Evolutionary conservation across 2,888 invertebrate genomes (phyloP), one percentile per base, ranked within the genome.

Genomic region (Bombylius discolor): DNA sequence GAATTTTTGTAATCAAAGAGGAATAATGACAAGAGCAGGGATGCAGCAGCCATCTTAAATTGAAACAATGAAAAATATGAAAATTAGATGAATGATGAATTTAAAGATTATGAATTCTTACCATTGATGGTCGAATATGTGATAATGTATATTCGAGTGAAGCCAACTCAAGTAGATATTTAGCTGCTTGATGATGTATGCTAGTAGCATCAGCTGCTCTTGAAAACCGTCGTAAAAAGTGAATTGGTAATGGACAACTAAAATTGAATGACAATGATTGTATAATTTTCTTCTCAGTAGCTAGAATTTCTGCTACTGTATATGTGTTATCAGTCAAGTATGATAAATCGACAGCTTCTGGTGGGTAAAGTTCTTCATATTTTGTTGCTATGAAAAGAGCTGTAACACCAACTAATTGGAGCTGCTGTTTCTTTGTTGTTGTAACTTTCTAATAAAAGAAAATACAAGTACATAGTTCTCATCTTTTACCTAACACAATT

Each of bases 311-410:
- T 4, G 76, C 68, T 65, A 84, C 86, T 5, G 81, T 81, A 71
- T 90, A 97, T 68, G 89, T n/a, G n/a, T n/a, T 83, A 73, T 94
- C 95, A 11, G 94, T 89, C 55, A 97, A 87, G 69, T 87, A 92
- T 13, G 90, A 87, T 75, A 95, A 95, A 74, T 98, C 97, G 7
- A 75, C 77, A 32, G 94, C 80, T 48, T 89, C 88, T 0, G 96
- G 93, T 3, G 88, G 81, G 66, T 86, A 92, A 66, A 94, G 86
- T 77, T 98, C 98, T 75, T 98, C 97, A 67, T 92, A 96, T 72
- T 98, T 98, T 67, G 87, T 83, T 0, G 97, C 95, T 54, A 96
- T 82, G 65, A 92, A 85, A 79, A 97, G 82, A 0, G 93, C 86
- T 0, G 93, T 84, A 1, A 91, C 85, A 5, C 95, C 96, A 12